Percentiles rank a stretch among this genome's conserved stretches.
phyloP scores from a whole-genome alignment of 2,888 invertebrate species.

The Oscheius sp. region DNA sequence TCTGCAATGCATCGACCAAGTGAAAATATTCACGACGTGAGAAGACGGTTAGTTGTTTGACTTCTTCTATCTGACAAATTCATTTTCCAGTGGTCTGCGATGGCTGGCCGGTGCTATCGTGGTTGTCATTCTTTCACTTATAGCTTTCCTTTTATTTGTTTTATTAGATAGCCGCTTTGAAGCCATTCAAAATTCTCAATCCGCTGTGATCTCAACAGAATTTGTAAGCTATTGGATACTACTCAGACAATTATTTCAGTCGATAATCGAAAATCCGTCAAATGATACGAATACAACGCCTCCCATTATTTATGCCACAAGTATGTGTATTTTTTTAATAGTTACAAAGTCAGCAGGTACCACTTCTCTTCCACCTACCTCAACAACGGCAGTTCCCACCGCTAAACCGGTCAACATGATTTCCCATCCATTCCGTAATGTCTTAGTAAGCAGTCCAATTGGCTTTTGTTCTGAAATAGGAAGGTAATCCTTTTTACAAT shows the following conservation, averaged over 20 bases:
- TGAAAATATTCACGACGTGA: conserved; percentile 32
- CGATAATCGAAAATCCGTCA: not conserved
- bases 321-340: not conserved
- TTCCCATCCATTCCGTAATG: conserved; percentile 12
- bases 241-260: not conserved
- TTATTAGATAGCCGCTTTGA: conserved; percentile 41
- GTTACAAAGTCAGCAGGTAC: not conserved
- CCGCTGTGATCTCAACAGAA: conserved; percentile 2
- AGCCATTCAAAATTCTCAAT: conserved; percentile 4
- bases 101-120: conserved; percentile 52
- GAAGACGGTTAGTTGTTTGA: not conserved
- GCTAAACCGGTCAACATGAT: not conserved
- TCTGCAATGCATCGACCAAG: conserved; percentile 15
- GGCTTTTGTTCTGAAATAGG: conserved; percentile 41
- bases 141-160: conserved; percentile 44
- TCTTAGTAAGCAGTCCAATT: conserved; percentile 11
- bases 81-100: conserved; percentile 41
- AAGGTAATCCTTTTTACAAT: conserved; percentile 29
- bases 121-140: conserved; percentile 43
- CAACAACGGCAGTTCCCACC: not conserved
- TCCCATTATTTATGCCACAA: not conserved
- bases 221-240: not conserved
- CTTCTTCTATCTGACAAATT: not conserved
- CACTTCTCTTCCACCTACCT: not conserved
- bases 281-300: not conserved